Conservation (phyloP, 2,113 vertebrate genomes). For the Phoxinus phoxinus region DNA sequence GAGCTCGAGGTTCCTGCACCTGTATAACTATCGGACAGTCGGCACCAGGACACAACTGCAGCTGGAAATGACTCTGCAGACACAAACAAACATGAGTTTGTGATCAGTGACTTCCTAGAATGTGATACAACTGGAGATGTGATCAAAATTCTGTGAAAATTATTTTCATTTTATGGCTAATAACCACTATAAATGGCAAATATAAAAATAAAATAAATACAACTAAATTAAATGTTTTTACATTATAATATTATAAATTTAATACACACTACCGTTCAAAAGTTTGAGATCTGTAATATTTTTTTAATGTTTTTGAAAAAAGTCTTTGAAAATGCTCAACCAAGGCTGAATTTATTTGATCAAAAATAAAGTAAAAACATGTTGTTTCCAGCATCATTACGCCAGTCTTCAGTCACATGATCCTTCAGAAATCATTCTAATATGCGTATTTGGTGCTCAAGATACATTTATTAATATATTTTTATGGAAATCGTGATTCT, state of each 20-base stretch:
- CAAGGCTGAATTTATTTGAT: background rate
- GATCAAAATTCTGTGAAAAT: background rate
- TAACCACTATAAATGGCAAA: background rate
- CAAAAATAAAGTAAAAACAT: no score
- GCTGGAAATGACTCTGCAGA: conserved; percentile 93
- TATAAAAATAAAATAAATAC: background rate
- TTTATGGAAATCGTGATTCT: background rate
- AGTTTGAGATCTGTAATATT: no score
- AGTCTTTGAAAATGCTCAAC: background rate
- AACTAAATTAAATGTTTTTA: background rate
- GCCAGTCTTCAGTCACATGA: background rate
- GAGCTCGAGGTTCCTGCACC: conserved; percentile 96
- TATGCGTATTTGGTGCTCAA: background rate
- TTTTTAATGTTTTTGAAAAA: background rate
- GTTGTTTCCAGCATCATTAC: background rate
- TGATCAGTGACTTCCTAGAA: background rate
- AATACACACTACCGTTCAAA: no score
- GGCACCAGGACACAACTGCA: conserved; percentile 97
- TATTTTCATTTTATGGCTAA: background rate
- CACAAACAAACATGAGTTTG: background rate
- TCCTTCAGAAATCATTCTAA: background rate
- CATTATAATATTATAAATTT: background rate
- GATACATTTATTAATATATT: background rate
- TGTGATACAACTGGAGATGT: background rate
- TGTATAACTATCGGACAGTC: conserved; percentile 99